Base-by-base conservation (phyloP, 2,888 invertebrate genomes). In the Chrysolina oricalcia region DNA sequence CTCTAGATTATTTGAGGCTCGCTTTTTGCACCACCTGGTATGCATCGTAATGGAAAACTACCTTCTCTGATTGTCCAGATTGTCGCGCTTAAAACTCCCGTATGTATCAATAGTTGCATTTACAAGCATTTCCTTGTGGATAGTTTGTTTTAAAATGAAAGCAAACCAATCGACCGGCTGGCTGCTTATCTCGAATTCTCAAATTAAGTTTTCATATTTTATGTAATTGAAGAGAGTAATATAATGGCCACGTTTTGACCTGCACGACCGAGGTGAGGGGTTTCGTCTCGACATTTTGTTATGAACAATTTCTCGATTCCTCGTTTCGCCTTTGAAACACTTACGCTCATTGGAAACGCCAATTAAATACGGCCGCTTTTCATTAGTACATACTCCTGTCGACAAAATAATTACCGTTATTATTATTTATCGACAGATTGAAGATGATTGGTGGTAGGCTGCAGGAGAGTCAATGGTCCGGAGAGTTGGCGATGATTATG, bases 201-300 rank as follows among this genome's bases (percentile, higher is more conserved):
- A 56, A 76, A 80, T 80, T 73, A 72, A 76, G 75, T 78, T 78
- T 78, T 76, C 80, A 78, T 35, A 35, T 80, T 73, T 75, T 53
- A 69, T 74, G 59, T 70, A 74, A 74, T 65, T 74, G 69, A 70
- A 68, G 69, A 67, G 71, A 76, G 76, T 78, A 76, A 75, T 74
- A 72, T 71, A 73, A 75, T 68, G 73, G 69, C 70, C 75, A 78
- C 75, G 78, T 80, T 80, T 80, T 79, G 79, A 79, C 76, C 79
- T 74, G 77, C 76, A 76, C 74, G 79, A 74, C 41, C n/a, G 56
- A 48, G 21, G 53, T 19, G 56, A 48, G 21, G 53, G 53, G 17
- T 27, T 50, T n/a, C 35, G n/a, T 13, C 23, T 35, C 48, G 50
- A 48, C 48, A 67, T 50, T 59, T 59, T 56, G 68, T 68, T 68